Evolutionary conservation across 2,797 vertebrate genomes (phyloP).

Genomic region (Melopsittacus undulatus): DNA sequence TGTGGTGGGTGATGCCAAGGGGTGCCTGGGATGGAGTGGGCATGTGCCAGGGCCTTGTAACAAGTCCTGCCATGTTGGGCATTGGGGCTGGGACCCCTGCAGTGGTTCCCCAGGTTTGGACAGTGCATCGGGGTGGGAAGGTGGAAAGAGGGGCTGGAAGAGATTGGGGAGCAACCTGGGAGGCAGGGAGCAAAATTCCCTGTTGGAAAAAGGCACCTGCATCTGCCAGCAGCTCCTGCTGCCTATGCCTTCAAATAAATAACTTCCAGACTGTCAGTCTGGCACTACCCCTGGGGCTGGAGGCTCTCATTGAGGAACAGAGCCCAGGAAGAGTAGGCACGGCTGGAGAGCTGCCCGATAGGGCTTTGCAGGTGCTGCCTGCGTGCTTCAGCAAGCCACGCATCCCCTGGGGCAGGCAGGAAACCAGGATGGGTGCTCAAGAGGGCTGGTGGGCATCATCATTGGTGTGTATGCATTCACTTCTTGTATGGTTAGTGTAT

Average conservation of each 20-base stretch:
- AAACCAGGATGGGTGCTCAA: accelerated
- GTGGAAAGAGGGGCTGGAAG: background rate
- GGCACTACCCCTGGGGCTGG: conserved; percentile 56
- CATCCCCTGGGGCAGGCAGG: accelerated
- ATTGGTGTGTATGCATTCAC: accelerated
- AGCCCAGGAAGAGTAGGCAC: conserved; percentile 59
- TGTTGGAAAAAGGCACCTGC: conserved; percentile 40
- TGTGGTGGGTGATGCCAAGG: background rate
- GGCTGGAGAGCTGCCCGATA: conserved; percentile 48
- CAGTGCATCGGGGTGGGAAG: accelerated
- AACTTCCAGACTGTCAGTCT: conserved; percentile 66
- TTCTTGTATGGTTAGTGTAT: accelerated
- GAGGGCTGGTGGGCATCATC: background rate
- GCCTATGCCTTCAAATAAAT: conserved; percentile 65
- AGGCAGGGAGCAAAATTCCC: background rate
- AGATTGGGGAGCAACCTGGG: background rate
- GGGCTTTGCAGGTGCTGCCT: no score
- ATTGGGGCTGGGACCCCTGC: accelerated
- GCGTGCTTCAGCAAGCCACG: no score
- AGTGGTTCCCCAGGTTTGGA: background rate
- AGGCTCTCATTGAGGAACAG: conserved; percentile 32
- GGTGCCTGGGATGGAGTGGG: no score
- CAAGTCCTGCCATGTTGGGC: accelerated
- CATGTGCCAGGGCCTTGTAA: background rate
- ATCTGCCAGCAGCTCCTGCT: conserved; percentile 54